Base-by-base conservation (phyloP, 2,797 vertebrate genomes). In the Acrocephalus scirpaceus region DNA sequence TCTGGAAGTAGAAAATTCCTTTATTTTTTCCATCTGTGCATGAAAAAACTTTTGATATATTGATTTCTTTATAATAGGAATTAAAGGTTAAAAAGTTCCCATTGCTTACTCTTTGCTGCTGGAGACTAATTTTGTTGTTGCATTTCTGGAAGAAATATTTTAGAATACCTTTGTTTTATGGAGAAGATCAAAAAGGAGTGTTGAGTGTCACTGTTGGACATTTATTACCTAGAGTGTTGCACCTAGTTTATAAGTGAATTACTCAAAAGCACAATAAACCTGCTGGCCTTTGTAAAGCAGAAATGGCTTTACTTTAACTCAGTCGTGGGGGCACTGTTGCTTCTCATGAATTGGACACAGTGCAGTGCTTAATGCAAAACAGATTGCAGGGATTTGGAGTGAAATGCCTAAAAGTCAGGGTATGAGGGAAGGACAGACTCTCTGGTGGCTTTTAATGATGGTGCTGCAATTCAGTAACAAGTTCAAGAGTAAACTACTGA, bases 301-400 rank as follows among this genome's bases (percentile, higher is more conserved):
- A 50, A 81, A 20, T 73, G 17, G 50, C 69, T 88, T 73, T 66
- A 74, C 65, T 93, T 81, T 67, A 89, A 54, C 23, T 75, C 56
- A 61, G 87, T 80, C 93, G 72, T 72, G 90, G 93, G 92, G 90
- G 83, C 91, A 93, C 69, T 94, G 81, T 86, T 97, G 90, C 93
- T 67, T 88, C 62, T 74, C 23, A 0, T 36, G 58, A 65, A 32
- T 87, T 95, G 93, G 77, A 73, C 74, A 72, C 73, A 56, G 21
- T 50, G 73, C 80, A 65, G 12, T 48, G 62, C 86, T 79, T 91
- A 88, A 92, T 58, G 45, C 47, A 65, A 81, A 94, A 58, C 94
- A 93, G 58, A 91, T 88, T 84, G 73, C 58, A 60, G 16, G 56
- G 76, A 53, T 86, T 62, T 89, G 38, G 38, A 91, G 57, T 58